phyloP scores from a whole-genome alignment of 1,140 invertebrate species.

The Calycopis cecrops region DNA sequence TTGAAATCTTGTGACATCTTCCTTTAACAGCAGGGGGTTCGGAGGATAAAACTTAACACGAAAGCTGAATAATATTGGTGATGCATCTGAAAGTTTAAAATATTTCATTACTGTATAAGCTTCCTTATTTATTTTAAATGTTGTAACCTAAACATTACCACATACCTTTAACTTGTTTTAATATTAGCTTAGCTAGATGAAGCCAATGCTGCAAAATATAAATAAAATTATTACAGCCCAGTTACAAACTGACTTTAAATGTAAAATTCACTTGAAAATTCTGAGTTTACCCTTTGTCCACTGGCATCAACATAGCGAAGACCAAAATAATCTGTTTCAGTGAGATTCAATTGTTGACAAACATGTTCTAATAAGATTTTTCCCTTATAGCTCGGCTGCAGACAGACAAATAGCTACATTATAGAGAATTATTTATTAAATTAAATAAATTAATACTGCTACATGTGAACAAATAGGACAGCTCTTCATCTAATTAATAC shows the following conservation, averaged over 20 bases:
- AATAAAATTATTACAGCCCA: constrained; percentile 3
- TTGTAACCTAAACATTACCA: constrained; percentile 3
- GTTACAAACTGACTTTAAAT: constrained; percentile 7
- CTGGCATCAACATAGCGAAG: constrained; percentile 94
- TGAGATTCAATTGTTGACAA: constrained; percentile 93
- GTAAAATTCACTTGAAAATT: constrained; percentile 10
- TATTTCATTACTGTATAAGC: not conserved
- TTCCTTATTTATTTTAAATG: constrained; percentile 1
- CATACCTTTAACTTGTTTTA: constrained; percentile 96
- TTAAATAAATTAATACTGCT: not conserved
- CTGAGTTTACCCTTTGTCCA: constrained; percentile 89
- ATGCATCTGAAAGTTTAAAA: constrained; percentile 80
- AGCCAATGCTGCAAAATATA: constrained; percentile 91
- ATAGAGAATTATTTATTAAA: too few species aligned
- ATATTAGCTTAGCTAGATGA: constrained; percentile 93
- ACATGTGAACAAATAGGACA: not conserved
- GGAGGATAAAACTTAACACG: constrained; percentile 96
- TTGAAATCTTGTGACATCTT: constrained; percentile 93
- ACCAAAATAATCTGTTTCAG: constrained; percentile 98
- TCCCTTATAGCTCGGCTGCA: constrained; percentile 94
- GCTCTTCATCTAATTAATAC: not conserved
- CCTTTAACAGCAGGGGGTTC: constrained; percentile 87
- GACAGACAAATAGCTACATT: constrained; percentile 31
- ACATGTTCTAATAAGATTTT: constrained; percentile 95
- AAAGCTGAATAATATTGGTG: constrained; percentile 92